These are phyloP conservation scores for Xiphorhynchus elegans DNA, from an alignment of 2,113 vertebrate genomes.

Conservation along the genomic window DNA sequence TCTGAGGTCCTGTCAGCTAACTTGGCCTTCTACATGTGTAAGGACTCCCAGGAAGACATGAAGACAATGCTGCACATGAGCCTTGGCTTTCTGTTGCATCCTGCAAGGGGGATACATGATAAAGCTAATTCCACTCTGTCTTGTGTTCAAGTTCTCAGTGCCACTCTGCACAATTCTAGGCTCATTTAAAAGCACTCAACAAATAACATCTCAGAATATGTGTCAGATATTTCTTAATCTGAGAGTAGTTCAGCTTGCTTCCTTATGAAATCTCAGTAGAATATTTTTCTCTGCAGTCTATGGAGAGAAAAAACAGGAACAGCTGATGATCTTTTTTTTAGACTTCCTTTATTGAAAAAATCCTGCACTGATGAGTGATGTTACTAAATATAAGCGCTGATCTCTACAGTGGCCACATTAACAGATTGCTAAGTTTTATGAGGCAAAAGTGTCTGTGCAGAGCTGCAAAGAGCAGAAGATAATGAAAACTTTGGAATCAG, in stretches of 20 bases:
- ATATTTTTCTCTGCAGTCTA: background rate
- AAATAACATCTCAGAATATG: background rate
- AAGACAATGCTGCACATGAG: background rate
- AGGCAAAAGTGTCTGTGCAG: background rate
- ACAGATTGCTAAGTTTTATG: slow-evolving; percentile 1
- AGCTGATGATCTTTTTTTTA: background rate
- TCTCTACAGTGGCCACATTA: slow-evolving; percentile 1
- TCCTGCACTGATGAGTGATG: background rate
- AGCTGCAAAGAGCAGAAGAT: slow-evolving; percentile 10
- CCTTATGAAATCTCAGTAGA: background rate
- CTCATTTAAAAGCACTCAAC: background rate
- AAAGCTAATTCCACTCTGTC: background rate
- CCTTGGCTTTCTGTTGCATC: background rate
- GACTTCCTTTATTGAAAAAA: slow-evolving; percentile 26
- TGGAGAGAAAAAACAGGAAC: background rate
- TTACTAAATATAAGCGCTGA: slow-evolving; percentile 32
- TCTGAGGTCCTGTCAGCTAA: background rate
- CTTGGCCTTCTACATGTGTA: background rate
- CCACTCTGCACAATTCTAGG: background rate
- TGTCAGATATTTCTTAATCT: background rate
- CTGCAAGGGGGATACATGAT: background rate
- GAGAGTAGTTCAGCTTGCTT: background rate
- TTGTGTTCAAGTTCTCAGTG: background rate
- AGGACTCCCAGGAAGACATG: background rate
- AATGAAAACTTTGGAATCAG: slow-evolving; percentile 27